phyloP scores from a whole-genome alignment of 2,113 vertebrate species.

The Numida meleagris region DNA sequence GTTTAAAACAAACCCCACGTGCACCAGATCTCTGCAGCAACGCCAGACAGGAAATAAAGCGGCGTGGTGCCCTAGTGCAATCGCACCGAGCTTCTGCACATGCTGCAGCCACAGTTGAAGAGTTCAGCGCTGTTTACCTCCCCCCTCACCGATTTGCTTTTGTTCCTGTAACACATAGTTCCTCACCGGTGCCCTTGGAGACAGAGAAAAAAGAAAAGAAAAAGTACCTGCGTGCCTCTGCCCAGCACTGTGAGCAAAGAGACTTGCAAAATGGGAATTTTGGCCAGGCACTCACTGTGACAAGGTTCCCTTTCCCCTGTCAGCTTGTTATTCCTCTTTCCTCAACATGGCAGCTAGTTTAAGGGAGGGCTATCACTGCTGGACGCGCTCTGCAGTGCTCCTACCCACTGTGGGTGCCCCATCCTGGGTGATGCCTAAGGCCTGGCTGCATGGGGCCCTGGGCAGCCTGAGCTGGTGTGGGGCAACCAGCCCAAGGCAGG shows the following conservation, averaged over 20 bases:
- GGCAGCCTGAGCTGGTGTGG: too few species aligned
- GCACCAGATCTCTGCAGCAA: neutral
- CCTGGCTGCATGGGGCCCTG: too few species aligned
- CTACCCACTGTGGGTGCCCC: too few species aligned
- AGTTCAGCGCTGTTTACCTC: neutral
- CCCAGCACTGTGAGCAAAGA: neutral
- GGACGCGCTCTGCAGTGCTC: fast-evolving
- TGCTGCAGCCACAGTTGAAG: neutral
- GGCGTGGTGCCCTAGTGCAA: neutral
- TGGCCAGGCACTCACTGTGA: neutral
- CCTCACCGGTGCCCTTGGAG: neutral
- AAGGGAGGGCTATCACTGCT: neutral
- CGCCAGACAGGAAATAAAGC: constrained; percentile 43
- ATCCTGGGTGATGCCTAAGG: too few species aligned
- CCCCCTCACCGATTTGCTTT: neutral
- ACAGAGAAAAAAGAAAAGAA: neutral
- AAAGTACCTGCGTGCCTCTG: neutral
- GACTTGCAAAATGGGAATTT: fast-evolving
- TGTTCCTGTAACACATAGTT: neutral
- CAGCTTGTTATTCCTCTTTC: neutral
- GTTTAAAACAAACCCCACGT: neutral
- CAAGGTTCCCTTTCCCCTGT: neutral
- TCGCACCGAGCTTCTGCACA: neutral
- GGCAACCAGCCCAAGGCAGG: too few species aligned
- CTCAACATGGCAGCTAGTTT: neutral